These are phyloP conservation scores for Austrolebias charrua DNA, from an alignment of 2,797 vertebrate species.

Conservation along the genomic window DNA sequence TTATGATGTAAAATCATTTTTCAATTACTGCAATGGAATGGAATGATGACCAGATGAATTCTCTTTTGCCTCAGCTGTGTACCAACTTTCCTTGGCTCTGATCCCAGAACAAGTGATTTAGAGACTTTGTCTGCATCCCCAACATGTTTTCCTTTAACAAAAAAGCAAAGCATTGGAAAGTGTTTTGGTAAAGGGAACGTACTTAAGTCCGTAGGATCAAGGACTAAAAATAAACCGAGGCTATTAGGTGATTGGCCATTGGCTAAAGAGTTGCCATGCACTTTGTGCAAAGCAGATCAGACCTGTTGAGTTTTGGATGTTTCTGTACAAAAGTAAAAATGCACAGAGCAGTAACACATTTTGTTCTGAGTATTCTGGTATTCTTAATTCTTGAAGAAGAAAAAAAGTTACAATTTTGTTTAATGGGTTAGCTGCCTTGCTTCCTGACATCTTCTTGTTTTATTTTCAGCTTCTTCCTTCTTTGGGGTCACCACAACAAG, in stretches of 20 bases:
- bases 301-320: constrained; percentile 4
- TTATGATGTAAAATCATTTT: constrained; percentile 21
- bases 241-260: constrained; percentile 53
- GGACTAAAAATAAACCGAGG: constrained; percentile 29
- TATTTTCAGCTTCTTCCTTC: too few species aligned
- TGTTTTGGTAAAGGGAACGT: constrained; percentile 7
- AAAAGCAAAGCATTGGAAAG: not conserved
- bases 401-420: too few species aligned
- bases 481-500: too few species aligned
- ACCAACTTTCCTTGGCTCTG: constrained; percentile 34
- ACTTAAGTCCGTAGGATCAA: constrained; percentile 26
- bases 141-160: constrained; percentile 25
- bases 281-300: constrained; percentile 4
- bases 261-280: constrained; percentile 15
- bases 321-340: not conserved
- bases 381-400: too few species aligned
- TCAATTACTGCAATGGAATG: constrained; percentile 28
- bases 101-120: constrained; percentile 20
- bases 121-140: constrained; percentile 17
- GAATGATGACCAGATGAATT: constrained; percentile 15
- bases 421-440: too few species aligned
- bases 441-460: too few species aligned
- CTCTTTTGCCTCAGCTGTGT: constrained; percentile 16
- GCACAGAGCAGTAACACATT: too few species aligned
- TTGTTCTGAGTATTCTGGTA: too few species aligned